phyloP scores from a whole-genome alignment of 1,140 invertebrate species.

The Pomacea maculata region DNA sequence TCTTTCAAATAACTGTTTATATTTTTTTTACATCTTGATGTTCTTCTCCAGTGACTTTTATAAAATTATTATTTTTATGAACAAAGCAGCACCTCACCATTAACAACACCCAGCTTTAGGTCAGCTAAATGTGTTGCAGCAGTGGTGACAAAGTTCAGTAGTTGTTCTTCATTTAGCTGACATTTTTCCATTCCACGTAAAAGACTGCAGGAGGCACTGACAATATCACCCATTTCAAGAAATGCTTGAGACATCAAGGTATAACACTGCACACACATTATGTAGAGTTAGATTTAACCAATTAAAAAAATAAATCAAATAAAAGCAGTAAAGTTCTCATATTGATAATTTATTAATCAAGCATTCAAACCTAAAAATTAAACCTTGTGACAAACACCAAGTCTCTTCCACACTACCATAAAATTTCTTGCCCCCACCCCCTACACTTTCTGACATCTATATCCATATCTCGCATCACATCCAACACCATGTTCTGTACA shows the following conservation, averaged over 20 bases:
- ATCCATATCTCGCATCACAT: too few species aligned
- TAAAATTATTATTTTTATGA: background rate
- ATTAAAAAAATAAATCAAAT: too few species aligned
- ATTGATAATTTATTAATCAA: too few species aligned
- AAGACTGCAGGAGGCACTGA: background rate
- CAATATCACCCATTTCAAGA: background rate
- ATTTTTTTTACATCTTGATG: background rate
- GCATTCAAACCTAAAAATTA: too few species aligned
- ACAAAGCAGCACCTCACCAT: background rate
- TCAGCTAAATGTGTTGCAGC: background rate
- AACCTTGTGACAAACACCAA: too few species aligned
- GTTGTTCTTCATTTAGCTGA: background rate
- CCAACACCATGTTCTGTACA: too few species aligned
- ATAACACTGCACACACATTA: slow-evolving; percentile 10
- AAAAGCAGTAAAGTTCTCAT: too few species aligned
- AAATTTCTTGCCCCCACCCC: too few species aligned
- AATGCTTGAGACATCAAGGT: slow-evolving; percentile 6
- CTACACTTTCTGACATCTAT: too few species aligned
- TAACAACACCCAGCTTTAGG: background rate
- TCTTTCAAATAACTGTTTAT: background rate
- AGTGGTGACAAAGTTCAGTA: background rate
- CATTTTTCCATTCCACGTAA: slow-evolving; percentile 9
- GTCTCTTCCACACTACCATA: too few species aligned
- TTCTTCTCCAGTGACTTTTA: background rate
- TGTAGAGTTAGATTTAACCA: too few species aligned